These are phyloP conservation scores for Daubentonia madagascariensis DNA, from an alignment of 2,113 vertebrate genomes.

Conservation along the genomic window DNA sequence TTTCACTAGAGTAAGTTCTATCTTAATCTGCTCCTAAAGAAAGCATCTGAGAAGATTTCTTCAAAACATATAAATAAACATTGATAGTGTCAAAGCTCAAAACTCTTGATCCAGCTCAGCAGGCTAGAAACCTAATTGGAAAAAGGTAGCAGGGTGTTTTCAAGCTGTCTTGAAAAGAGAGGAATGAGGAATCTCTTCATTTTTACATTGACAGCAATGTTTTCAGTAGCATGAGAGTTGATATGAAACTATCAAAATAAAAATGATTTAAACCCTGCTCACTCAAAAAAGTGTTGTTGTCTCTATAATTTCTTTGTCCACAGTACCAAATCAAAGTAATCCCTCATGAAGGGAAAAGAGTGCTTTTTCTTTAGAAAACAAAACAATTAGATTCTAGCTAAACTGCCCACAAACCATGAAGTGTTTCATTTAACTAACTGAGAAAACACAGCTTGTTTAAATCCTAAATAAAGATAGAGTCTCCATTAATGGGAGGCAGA, in stretches of 20 bases:
- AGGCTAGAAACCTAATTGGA: conserved; percentile 40
- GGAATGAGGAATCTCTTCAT: not conserved
- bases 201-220: not conserved
- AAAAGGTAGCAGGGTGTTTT: not conserved
- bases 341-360: conserved; percentile 5
- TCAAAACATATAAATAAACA: conserved; percentile 14
- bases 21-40: not conserved
- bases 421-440: conserved; percentile 62
- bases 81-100: not conserved
- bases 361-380: conserved; percentile 54
- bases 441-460: conserved; percentile 57
- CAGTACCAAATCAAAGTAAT: conserved; percentile 26
- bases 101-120: not conserved
- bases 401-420: conserved; percentile 45
- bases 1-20: not conserved
- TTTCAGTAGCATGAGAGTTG: not conserved
- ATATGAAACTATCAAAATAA: conserved; percentile 2
- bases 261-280: not conserved
- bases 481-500: conserved; percentile 39
- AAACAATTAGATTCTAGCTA: conserved; percentile 53
- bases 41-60: conserved; percentile 32
- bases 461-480: conserved; percentile 58
- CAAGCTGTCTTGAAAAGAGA: conserved; percentile 12
- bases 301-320: conserved; percentile 32
- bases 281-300: not conserved